A percentile compares a stretch with the other conserved stretches of the same genome.
These are phyloP conservation scores for Epinephelus malabaricus DNA, from an alignment of 2,797 vertebrate genomes.

Conservation along the genomic window DNA sequence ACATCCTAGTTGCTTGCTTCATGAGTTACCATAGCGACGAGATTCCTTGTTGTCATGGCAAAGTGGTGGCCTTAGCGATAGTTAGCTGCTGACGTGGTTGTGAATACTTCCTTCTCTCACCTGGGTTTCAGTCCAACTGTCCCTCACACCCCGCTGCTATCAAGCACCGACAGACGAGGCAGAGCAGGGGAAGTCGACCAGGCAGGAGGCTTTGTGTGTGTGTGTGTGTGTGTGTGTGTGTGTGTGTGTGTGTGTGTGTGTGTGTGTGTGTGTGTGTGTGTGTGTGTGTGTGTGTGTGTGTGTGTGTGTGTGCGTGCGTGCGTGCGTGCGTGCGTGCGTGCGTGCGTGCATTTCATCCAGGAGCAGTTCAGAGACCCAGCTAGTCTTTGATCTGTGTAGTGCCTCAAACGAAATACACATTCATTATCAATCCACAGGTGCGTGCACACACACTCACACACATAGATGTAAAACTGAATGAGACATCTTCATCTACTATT, in stretches of 20 bases:
- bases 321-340: conserved; percentile 11
- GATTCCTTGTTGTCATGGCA: conserved; percentile 68
- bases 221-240: conserved; percentile 9
- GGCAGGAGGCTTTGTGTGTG: not conserved
- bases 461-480: conserved; percentile 34
- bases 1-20: conserved; percentile 53
- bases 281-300: conserved; percentile 8
- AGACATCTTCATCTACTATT: conserved; percentile 49
- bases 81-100: conserved; percentile 35
- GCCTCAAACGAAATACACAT: conserved; percentile 49
- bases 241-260: conserved; percentile 20
- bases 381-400: conserved; percentile 72
- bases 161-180: conserved; percentile 14
- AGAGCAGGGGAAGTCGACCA: conserved; percentile 19
- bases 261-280: conserved; percentile 17
- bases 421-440: conserved; percentile 72
- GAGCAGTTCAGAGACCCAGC: conserved; percentile 59
- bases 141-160: conserved; percentile 44
- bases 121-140: conserved; percentile 58
- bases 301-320: conserved; percentile 11
- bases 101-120: conserved; percentile 56
- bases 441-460: conserved; percentile 16
- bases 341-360: conserved; percentile 34
- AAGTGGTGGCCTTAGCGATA: conserved; percentile 56
- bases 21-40: conserved; percentile 68